A percentile compares a stretch with the other conserved stretches of the same genome.
Conservation (phyloP, 2,888 invertebrate genomes). For the Macropis europaea region DNA sequence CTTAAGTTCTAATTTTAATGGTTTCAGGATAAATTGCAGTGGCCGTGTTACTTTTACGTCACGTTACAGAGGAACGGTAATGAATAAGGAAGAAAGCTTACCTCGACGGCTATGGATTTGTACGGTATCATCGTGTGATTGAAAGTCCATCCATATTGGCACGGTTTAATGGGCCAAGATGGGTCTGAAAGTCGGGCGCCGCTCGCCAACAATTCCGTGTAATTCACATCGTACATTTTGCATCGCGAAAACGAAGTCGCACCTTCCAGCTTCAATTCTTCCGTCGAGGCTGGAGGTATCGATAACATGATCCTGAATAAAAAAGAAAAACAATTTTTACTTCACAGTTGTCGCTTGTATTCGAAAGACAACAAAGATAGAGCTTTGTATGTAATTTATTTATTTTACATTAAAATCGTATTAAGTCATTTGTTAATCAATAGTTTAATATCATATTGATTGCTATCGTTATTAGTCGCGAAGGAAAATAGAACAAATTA, state of each 20-base stretch:
- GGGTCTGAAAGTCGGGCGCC: conserved; percentile 84
- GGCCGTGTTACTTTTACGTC: not conserved
- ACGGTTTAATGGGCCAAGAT: conserved; percentile 86
- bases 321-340: not conserved
- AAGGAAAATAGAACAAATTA: too few relatives aligned
- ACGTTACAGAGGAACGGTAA: not conserved
- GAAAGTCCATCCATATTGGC: conserved; percentile 90
- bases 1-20: too few relatives aligned
- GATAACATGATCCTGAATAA: conserved; percentile 85
- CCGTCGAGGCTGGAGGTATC: conserved; percentile 82
- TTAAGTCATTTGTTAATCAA: too few relatives aligned
- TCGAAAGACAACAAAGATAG: not conserved
- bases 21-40: too few relatives aligned
- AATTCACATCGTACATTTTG: conserved; percentile 89
- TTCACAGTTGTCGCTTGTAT: not conserved
- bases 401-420: too few relatives aligned
- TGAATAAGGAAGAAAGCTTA: conserved; percentile 77
- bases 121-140: conserved; percentile 91
- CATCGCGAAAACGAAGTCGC: conserved; percentile 84
- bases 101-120: conserved; percentile 92
- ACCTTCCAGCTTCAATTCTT: conserved; percentile 73
- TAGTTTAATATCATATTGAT: too few relatives aligned
- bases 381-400: too few relatives aligned
- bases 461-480: too few relatives aligned
- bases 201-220: conserved; percentile 82